A percentile compares a stretch with the other conserved stretches of the same genome.
Conservation (phyloP, 2,888 invertebrate genomes). For the Neria commutata region DNA sequence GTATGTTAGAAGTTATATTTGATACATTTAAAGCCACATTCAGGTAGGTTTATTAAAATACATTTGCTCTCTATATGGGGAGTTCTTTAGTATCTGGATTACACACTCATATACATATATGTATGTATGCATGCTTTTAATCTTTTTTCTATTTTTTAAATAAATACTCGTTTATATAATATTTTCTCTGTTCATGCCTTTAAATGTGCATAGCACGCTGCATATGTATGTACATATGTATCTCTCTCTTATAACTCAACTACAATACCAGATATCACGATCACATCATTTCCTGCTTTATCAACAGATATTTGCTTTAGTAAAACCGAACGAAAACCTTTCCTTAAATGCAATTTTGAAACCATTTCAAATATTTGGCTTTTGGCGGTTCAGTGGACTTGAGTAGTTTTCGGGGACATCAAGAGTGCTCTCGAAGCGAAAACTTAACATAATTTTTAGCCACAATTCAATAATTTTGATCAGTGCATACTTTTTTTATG, state of each 20-base stretch:
- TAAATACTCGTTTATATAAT: too few species aligned
- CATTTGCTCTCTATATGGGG: neutral
- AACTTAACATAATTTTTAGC: neutral
- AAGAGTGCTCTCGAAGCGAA: neutral
- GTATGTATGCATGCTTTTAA: neutral
- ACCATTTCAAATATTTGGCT: constrained; percentile 30
- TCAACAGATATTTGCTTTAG: neutral
- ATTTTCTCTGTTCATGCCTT: too few species aligned
- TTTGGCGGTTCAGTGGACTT: too few species aligned
- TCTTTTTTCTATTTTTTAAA: too few species aligned
- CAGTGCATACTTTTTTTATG: too few species aligned
- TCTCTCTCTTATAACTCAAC: neutral
- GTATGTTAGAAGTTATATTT: too few species aligned
- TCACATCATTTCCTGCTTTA: neutral
- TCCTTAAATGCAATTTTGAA: constrained; percentile 43
- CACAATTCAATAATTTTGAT: neutral
- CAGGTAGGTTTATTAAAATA: too few species aligned
- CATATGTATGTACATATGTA: constrained; percentile 12
- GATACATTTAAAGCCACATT: too few species aligned
- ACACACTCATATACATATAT: neutral
- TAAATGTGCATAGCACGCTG: neutral
- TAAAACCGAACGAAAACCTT: neutral
- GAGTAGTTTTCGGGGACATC: constrained; percentile 18
- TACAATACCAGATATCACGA: neutral
- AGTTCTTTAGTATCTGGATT: constrained; percentile 6